These are phyloP conservation scores for Pyrgilauda ruficollis DNA, from an alignment of 2,113 vertebrate species.

Conservation along the genomic window DNA sequence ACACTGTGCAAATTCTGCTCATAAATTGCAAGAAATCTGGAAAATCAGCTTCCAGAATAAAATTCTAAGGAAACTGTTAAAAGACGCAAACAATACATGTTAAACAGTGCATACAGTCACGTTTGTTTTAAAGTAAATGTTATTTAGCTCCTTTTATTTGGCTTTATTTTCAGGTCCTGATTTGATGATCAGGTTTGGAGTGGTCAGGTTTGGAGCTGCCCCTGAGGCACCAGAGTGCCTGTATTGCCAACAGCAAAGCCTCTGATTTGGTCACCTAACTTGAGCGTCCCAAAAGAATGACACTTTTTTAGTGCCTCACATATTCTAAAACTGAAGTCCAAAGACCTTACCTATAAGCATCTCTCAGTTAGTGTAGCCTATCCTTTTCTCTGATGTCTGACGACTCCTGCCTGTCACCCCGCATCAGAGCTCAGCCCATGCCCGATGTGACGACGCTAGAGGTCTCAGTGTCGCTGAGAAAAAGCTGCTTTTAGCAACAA, in stretches of 20 bases:
- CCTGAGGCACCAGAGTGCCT: not conserved
- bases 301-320: not conserved
- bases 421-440: not conserved
- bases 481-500: not conserved
- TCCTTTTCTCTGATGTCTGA: not conserved
- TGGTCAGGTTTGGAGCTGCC: not conserved
- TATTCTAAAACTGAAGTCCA: not conserved
- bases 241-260: not conserved
- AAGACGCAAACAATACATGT: not conserved
- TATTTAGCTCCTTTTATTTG: not conserved
- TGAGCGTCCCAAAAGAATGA: not conserved
- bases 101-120: not conserved
- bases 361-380: not conserved
- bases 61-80: not conserved
- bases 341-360: accelerated
- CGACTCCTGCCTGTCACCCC: not conserved
- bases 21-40: not conserved
- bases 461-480: not conserved
- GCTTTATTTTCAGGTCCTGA: not conserved
- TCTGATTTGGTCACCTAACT: not conserved
- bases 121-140: not conserved
- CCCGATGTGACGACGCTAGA: not conserved
- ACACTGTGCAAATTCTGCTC: not conserved
- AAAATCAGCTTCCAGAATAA: not conserved
- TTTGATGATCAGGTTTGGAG: not conserved